Percentiles rank a stretch among this genome's conserved stretches.
Evolutionary conservation across 2,888 invertebrate genomes (phyloP).

Genomic region (Drosophila histrio): DNA sequence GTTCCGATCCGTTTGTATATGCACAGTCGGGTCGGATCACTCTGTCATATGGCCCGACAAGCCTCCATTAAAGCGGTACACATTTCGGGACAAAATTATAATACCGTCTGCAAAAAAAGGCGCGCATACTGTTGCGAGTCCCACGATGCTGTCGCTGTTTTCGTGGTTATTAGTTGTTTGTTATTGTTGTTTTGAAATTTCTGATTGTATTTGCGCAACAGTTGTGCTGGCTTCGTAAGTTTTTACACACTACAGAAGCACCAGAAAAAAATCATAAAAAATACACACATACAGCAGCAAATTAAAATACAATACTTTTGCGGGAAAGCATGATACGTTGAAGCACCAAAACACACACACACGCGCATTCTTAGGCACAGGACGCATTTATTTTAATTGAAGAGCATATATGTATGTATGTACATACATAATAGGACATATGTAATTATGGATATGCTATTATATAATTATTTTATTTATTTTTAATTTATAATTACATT

Average conservation of each 20-base stretch:
- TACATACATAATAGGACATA: constrained; percentile 5
- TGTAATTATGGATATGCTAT: too few species aligned
- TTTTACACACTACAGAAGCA: not conserved
- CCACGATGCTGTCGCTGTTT: not conserved
- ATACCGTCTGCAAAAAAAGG: too few species aligned
- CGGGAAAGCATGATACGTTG: not conserved
- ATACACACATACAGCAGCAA: constrained; percentile 7
- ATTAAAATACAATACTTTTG: not conserved
- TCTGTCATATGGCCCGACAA: too few species aligned
- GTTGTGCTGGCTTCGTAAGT: constrained; percentile 36
- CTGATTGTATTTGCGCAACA: constrained; percentile 48
- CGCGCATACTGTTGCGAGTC: too few species aligned
- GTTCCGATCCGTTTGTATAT: too few species aligned
- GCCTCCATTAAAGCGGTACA: too few species aligned
- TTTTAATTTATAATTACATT: too few species aligned
- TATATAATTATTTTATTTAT: too few species aligned
- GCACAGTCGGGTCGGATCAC: too few species aligned
- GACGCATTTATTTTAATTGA: not conserved
- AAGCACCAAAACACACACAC: constrained; percentile 15
- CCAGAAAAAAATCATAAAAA: constrained; percentile 20
- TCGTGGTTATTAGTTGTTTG: too few species aligned
- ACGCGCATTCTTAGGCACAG: not conserved
- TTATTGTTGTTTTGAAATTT: not conserved
- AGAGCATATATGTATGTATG: constrained; percentile 1
- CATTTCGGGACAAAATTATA: too few species aligned